Evolutionary conservation across 2,113 vertebrate species (phyloP).

Genomic region (Catharus fuscescens): DNA sequence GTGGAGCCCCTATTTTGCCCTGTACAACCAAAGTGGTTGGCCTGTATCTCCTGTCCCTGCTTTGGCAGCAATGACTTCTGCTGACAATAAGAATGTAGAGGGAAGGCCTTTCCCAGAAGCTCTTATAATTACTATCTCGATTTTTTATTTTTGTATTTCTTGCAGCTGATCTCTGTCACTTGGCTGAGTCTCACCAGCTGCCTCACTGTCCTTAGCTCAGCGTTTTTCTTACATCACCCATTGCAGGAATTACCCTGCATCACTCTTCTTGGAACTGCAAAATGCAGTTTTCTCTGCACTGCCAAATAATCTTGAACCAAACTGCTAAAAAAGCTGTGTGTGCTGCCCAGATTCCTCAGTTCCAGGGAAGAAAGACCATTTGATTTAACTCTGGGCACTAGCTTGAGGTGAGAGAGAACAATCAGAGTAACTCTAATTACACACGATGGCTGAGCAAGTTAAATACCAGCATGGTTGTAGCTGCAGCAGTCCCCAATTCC

Average conservation of each 20-base stretch:
- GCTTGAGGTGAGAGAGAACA: too few relatives aligned
- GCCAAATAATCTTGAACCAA: neutral
- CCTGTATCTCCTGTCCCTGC: too few relatives aligned
- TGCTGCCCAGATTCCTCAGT: neutral
- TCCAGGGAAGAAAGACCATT: neutral
- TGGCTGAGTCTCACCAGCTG: neutral
- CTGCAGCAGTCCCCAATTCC: neutral
- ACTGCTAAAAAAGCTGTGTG: neutral
- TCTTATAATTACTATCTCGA: neutral
- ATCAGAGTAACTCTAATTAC: neutral
- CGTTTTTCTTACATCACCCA: neutral
- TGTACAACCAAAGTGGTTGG: fast-evolving
- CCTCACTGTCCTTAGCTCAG: neutral
- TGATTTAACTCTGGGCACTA: neutral
- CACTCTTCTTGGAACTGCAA: neutral
- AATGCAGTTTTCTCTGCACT: neutral
- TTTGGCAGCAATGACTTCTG: too few relatives aligned
- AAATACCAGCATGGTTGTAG: neutral
- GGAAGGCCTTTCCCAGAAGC: neutral
- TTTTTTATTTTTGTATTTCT: neutral
- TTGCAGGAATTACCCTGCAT: neutral
- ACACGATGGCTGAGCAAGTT: neutral
- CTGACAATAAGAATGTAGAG: neutral
- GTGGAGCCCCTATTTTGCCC: neutral
- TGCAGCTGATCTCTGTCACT: neutral